Evolutionary conservation across 2,113 vertebrate species (phyloP).

Genomic region (Agelaius phoeniceus): DNA sequence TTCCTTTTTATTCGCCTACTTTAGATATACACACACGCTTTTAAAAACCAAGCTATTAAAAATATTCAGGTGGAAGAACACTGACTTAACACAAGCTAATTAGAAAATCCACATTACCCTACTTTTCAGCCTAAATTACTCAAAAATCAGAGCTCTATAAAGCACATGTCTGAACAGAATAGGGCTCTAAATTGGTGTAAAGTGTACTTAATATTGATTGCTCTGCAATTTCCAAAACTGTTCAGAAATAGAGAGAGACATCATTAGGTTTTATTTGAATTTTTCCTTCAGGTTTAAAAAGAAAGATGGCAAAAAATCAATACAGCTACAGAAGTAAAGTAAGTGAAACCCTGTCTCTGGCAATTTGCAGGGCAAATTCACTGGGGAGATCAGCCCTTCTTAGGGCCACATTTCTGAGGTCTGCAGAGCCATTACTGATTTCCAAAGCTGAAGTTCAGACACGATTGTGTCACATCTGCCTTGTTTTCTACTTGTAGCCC

Average conservation of each 20-base stretch:
- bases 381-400: not conserved
- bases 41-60: conserved; percentile 55
- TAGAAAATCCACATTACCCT: conserved; percentile 61
- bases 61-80: conserved; percentile 54
- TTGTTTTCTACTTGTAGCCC: not conserved
- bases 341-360: conserved; percentile 18
- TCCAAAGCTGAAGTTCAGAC: not conserved
- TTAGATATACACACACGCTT: conserved; percentile 10
- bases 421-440: not conserved
- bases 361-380: conserved; percentile 51
- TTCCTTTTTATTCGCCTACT: not conserved
- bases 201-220: conserved; percentile 75
- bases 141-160: conserved; percentile 45
- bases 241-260: conserved; percentile 59
- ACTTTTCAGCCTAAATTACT: conserved; percentile 68
- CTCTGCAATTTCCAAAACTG: conserved; percentile 68
- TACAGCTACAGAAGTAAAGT: conserved; percentile 52
- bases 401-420: not conserved
- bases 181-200: conserved; percentile 67
- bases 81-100: conserved; percentile 59
- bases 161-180: conserved; percentile 44
- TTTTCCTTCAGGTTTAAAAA: conserved; percentile 61
- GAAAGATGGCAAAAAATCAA: conserved; percentile 54
- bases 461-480: not conserved
- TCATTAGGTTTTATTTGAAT: conserved; percentile 71